These are phyloP conservation scores for Illadopsis cleaveri DNA, from an alignment of 2,113 vertebrate genomes.

Conservation along the genomic window DNA sequence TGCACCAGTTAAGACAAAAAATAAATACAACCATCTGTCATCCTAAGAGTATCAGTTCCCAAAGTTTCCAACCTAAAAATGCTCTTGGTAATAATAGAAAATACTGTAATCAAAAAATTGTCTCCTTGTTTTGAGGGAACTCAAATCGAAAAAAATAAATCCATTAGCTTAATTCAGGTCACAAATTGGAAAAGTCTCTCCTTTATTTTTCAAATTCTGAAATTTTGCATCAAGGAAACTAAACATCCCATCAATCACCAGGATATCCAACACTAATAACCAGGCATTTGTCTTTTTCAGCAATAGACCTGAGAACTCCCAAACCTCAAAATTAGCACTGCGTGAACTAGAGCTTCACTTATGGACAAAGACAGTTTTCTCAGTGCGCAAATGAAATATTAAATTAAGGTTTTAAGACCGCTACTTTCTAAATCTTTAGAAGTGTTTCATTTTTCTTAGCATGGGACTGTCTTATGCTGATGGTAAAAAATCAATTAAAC, in stretches of 20 bases:
- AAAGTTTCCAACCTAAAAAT: neutral
- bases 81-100: neutral
- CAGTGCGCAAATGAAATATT: neutral
- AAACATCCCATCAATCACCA: neutral
- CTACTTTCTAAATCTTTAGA: neutral
- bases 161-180: neutral
- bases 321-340: neutral
- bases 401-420: neutral
- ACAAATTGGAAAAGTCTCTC: neutral
- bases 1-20: neutral
- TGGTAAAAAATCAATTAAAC: neutral
- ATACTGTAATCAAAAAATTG: neutral
- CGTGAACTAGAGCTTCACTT: neutral
- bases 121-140: neutral
- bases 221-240: neutral
- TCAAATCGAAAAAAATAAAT: neutral
- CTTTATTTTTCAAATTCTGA: neutral
- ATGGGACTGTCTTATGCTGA: neutral
- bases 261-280: neutral
- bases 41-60: neutral
- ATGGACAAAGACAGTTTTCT: neutral
- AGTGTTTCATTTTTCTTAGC: neutral
- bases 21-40: neutral
- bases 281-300: neutral
- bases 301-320: neutral